Evolutionary conservation across 2,888 invertebrate genomes (phyloP).

Genomic region (Cenopis cana): DNA sequence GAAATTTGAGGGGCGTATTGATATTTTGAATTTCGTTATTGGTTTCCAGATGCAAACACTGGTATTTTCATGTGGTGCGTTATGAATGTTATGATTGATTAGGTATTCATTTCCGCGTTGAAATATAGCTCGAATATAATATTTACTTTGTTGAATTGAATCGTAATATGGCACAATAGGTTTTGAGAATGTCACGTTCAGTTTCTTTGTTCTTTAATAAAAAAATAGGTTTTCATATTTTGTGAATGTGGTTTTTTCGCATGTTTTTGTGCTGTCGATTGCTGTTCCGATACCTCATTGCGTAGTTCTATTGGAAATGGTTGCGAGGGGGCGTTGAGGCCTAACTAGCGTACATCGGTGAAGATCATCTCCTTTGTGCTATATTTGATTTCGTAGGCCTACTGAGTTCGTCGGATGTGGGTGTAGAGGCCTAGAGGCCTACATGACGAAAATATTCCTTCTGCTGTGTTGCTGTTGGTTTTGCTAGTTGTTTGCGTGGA

Average conservation of each 20-base stretch:
- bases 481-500: not conserved
- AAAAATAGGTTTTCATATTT: too few species aligned
- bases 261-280: too few species aligned
- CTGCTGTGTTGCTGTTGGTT: not conserved
- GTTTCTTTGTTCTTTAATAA: not conserved
- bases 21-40: slow-evolving; percentile 4
- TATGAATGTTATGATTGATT: not conserved
- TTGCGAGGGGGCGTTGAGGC: not conserved
- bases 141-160: not conserved
- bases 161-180: not conserved
- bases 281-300: not conserved
- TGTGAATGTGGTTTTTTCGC: too few species aligned
- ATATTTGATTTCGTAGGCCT: too few species aligned
- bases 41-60: not conserved
- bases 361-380: too few species aligned
- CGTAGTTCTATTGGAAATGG: not conserved
- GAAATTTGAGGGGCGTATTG: not conserved
- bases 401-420: not conserved
- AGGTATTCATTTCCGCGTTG: not conserved
- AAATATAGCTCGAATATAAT: not conserved
- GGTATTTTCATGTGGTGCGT: not conserved
- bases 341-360: too few species aligned
- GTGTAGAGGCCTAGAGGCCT: not conserved
- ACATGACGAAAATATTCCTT: not conserved
- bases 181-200: not conserved